Percentiles rank a stretch among this genome's conserved stretches.
These are phyloP conservation scores for Carassius gibelio DNA, from an alignment of 2,113 vertebrate species.

Conservation along the genomic window DNA sequence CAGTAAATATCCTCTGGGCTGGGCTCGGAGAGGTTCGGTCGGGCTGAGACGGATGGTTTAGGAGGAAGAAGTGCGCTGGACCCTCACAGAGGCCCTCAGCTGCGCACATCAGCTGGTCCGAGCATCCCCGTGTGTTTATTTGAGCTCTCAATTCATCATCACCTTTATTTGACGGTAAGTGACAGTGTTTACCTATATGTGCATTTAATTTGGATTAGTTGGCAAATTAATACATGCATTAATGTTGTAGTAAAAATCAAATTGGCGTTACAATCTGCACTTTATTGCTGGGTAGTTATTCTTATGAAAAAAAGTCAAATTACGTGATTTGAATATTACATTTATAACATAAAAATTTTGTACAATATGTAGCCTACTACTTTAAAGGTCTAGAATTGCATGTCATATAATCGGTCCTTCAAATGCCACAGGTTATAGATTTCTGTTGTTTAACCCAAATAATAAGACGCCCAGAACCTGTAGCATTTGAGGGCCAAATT, in stretches of 20 bases:
- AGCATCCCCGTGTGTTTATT: neutral
- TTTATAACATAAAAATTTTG: neutral
- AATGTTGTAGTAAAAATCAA: neutral
- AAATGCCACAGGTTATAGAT: neutral
- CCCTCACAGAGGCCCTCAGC: conserved; percentile 41
- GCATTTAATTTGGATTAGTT: neutral
- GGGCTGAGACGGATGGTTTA: conserved; percentile 20
- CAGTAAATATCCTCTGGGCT: neutral
- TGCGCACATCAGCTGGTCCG: neutral
- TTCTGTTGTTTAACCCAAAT: neutral
- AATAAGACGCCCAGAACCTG: neutral
- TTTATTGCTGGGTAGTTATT: neutral
- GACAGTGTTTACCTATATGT: neutral
- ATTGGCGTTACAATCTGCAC: no score
- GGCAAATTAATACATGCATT: neutral
- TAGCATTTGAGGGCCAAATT: neutral
- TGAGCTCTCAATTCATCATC: neutral
- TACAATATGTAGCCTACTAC: no score
- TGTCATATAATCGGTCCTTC: neutral
- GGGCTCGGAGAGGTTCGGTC: neutral
- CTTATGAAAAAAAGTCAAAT: neutral
- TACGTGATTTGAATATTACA: neutral
- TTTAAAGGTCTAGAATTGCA: neutral
- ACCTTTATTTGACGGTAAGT: conserved; percentile 55
- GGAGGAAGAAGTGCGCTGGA: conserved; percentile 38